phyloP scores from a whole-genome alignment of 2,113 vertebrate genomes.

The Poecilia latipinna region DNA sequence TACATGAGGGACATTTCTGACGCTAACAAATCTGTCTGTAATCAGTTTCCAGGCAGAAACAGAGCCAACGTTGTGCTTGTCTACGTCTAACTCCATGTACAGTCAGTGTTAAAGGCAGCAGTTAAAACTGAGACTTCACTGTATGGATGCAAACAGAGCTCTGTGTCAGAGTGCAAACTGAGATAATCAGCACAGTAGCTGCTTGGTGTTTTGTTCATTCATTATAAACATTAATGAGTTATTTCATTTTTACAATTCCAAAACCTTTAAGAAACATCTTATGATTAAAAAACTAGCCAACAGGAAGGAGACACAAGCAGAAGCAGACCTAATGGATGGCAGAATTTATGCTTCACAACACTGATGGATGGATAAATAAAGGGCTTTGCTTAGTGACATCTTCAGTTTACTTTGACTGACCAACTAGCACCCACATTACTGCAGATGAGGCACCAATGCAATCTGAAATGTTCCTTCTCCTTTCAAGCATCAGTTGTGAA shows the following conservation, averaged over 20 bases:
- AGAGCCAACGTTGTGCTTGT: conserved; percentile 47
- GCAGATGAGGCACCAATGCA: background rate
- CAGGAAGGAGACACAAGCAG: too few species aligned
- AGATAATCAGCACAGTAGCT: conserved; percentile 19
- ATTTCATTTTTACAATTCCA: too few species aligned
- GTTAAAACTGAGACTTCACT: conserved; percentile 31
- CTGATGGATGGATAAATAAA: background rate
- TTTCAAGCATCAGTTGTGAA: background rate
- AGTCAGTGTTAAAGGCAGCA: conserved; percentile 37
- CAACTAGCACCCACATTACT: background rate
- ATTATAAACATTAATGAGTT: background rate
- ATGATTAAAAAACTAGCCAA: too few species aligned
- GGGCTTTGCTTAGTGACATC: background rate
- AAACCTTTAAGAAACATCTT: too few species aligned
- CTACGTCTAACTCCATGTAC: conserved; percentile 40
- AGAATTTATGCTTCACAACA: too few species aligned
- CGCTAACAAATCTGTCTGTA: conserved; percentile 20
- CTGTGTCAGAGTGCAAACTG: conserved; percentile 30
- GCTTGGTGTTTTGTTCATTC: conserved; percentile 1
- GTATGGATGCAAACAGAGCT: conserved; percentile 20
- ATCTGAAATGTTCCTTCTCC: background rate
- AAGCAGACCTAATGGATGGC: too few species aligned
- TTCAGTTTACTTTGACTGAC: background rate
- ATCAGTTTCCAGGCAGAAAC: conserved; percentile 24
- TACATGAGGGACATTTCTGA: conserved; percentile 37